Conservation (phyloP, 2,888 invertebrate genomes). For the Eretmocerus hayati region DNA sequence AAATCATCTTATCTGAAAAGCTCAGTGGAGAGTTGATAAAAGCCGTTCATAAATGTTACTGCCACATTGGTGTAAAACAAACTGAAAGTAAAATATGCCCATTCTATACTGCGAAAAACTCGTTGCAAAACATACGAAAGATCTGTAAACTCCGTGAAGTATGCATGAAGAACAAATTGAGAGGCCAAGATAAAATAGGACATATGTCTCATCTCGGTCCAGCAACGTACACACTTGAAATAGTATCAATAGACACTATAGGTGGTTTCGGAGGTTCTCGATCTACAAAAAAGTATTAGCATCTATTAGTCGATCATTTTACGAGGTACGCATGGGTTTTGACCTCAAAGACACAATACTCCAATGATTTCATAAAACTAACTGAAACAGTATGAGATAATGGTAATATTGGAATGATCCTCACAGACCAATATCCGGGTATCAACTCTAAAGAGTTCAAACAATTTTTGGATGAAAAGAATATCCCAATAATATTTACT, state of each 20-base stretch:
- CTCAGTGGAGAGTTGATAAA: conserved; percentile 17
- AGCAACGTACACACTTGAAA: conserved; percentile 20
- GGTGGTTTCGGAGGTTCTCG: conserved; percentile 21
- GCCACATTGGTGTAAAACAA: conserved; percentile 22
- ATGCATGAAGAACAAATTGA: conserved; percentile 24
- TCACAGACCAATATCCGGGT: conserved; percentile 18
- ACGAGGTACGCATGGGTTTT: conserved; percentile 16
- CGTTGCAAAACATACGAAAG: conserved; percentile 21
- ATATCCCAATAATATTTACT: conserved; percentile 12
- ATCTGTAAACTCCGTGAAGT: conserved; percentile 16
- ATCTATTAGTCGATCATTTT: conserved; percentile 17
- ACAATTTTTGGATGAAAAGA: conserved; percentile 8
- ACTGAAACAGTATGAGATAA: conserved; percentile 5
- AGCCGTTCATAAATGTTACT: conserved; percentile 12
- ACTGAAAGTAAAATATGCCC: conserved; percentile 13
- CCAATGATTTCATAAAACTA: conserved; percentile 15
- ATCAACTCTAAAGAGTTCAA: conserved; percentile 19
- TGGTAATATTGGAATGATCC: conserved; percentile 9
- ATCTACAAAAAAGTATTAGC: conserved; percentile 24
- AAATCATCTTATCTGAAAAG: conserved; percentile 23
- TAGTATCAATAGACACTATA: conserved; percentile 26
- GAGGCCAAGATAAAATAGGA: conserved; percentile 21
- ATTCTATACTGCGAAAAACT: conserved; percentile 17
- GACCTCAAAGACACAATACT: conserved; percentile 18
- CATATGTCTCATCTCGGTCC: conserved; percentile 24